Percentiles rank a stretch among this genome's conserved stretches.
Conservation (phyloP, 2,888 invertebrate genomes). For the Vesta saturnalis region DNA sequence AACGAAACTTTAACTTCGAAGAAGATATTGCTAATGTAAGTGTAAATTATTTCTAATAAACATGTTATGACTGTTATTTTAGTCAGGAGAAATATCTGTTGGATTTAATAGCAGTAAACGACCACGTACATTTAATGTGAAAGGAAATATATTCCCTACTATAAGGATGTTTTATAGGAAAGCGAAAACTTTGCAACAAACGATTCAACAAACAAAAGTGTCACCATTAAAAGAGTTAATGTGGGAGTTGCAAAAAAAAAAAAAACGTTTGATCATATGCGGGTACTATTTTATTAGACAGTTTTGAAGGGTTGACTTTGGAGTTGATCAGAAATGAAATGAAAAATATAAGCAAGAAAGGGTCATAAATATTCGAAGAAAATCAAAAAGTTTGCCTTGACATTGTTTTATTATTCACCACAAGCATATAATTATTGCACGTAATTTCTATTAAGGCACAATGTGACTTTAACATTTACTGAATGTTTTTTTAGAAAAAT, state of each 20-base stretch:
- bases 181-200: constrained; percentile 8
- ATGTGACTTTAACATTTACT: neutral
- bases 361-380: constrained; percentile 10
- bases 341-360: constrained; percentile 1
- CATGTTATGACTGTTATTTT: no score
- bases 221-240: neutral
- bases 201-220: neutral
- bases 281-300: neutral
- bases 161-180: neutral
- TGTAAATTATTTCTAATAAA: no score
- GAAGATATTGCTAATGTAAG: no score
- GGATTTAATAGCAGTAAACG: no score
- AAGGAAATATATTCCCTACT: neutral
- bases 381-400: constrained; percentile 12
- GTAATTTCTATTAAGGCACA: neutral
- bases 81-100: no score
- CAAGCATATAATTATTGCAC: constrained; percentile 16
- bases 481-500: neutral
- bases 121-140: neutral
- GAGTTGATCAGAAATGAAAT: constrained; percentile 7
- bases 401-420: constrained; percentile 12
- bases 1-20: neutral
- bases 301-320: neutral
- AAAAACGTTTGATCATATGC: neutral
- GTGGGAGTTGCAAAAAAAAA: neutral